Evolutionary conservation across 1,140 invertebrate species (phyloP), one percentile per base, ranked within the genome.

Genomic region (Ladona fulva): DNA sequence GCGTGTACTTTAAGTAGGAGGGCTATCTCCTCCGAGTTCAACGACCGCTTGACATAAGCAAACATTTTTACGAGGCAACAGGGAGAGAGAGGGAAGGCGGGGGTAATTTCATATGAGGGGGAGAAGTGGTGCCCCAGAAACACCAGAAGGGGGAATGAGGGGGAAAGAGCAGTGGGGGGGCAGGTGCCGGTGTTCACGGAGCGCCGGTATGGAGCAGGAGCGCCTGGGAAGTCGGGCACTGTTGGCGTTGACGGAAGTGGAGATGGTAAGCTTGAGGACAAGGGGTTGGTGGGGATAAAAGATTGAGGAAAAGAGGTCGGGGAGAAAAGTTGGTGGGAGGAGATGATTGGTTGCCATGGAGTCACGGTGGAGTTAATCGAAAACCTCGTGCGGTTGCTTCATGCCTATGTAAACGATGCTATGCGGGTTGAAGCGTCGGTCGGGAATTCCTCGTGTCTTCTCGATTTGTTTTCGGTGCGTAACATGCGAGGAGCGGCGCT

Each of bases 1-100:
- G 52, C 52, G 52, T 19, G 52, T 22, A 66, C 52, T 66, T 22
- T 3, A 19, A 22, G 52, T 19, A 66, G 52, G 52, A 66, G 52
- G 52, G 52, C 52, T 66, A 66, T 66, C 14, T 66, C 52, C 52
- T 22, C 3, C n/a, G 52, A 12, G 52, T 66, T 66, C 52, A 66
- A 66, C 52, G 52, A 66, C 52, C 52, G 52, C 52, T 66, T 19
- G 52, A 66, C 52, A 66, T 66, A 66, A 66, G 52, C 52, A 66
- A 66, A 66, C 52, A 66, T 66, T 66, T 37, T 66, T 19, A 66
- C 52, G 52, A 66, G 44, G 44, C 44, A 19, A 52, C 10, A 52
- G 19, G 44, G 44, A 19, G 44, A 52, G 44, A 19, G n/a, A 66
- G 52, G 52, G 52, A 66, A 12, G 52, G n/a, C 10, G 44, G 44